These are phyloP conservation scores for Coryphaenoides rupestris DNA, from an alignment of 2,113 vertebrate genomes.

Conservation along the genomic window DNA sequence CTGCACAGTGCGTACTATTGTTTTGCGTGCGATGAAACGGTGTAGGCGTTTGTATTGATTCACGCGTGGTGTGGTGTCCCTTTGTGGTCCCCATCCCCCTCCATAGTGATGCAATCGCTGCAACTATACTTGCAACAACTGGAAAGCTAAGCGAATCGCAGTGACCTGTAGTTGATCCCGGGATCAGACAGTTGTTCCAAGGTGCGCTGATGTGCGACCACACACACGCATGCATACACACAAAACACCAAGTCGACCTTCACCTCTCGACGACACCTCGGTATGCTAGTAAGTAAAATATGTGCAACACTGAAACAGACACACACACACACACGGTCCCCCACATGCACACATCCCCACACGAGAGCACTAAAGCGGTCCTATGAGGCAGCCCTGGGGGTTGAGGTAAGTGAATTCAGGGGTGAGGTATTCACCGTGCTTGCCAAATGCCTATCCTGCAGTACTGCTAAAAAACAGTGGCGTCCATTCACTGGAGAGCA, in stretches of 20 bases:
- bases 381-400: not conserved
- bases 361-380: not conserved
- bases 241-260: too few relatives aligned
- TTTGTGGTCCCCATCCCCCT: too few relatives aligned
- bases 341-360: slow-evolving; percentile 28
- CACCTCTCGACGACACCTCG: too few relatives aligned
- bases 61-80: too few relatives aligned
- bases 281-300: not conserved
- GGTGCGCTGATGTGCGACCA: not conserved
- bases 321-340: slow-evolving; percentile 5
- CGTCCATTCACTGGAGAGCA: slow-evolving; percentile 21
- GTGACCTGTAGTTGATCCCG: too few relatives aligned
- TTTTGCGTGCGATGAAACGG: too few relatives aligned
- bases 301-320: not conserved
- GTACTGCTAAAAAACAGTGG: slow-evolving; percentile 36
- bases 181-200: not conserved
- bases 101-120: not conserved
- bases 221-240: too few relatives aligned
- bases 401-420: slow-evolving; percentile 36
- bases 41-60: too few relatives aligned
- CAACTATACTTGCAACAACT: not conserved
- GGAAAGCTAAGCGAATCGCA: too few relatives aligned
- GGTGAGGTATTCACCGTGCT: slow-evolving; percentile 35
- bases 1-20: too few relatives aligned
- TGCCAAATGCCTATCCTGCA: slow-evolving; percentile 42